A percentile compares a stretch with the other conserved stretches of the same genome.
These are phyloP conservation scores for Diarsia mendica DNA, from an alignment of 2,888 invertebrate species.

Conservation along the genomic window DNA sequence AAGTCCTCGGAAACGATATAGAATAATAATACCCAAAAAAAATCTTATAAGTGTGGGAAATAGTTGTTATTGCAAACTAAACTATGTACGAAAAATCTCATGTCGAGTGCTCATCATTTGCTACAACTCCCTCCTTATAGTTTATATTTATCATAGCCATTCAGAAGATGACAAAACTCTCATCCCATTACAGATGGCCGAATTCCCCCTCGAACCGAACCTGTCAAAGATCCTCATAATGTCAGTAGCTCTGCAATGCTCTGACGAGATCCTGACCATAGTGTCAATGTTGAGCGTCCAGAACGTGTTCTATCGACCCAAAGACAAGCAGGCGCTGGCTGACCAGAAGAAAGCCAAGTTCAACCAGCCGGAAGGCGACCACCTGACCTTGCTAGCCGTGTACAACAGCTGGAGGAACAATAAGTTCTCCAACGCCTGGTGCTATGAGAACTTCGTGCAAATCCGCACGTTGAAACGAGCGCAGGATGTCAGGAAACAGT, in stretches of 20 bases:
- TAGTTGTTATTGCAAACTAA: too few species aligned
- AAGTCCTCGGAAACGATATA: too few species aligned
- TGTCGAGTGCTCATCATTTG: not conserved
- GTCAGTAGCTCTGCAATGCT: slow-evolving; percentile 99
- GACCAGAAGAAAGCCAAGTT: slow-evolving; percentile 99
- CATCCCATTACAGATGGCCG: slow-evolving; percentile 95
- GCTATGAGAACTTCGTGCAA: slow-evolving; percentile 99
- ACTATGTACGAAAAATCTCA: too few species aligned
- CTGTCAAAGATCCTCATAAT: slow-evolving; percentile 99
- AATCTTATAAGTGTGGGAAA: too few species aligned
- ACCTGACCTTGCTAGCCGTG: slow-evolving; percentile 98
- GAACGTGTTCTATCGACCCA: slow-evolving; percentile 97
- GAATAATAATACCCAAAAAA: too few species aligned
- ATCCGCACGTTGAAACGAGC: slow-evolving; percentile 98
- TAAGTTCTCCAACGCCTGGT: slow-evolving; percentile 99
- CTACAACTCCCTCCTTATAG: not conserved
- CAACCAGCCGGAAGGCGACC: slow-evolving; percentile 99
- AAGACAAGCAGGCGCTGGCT: slow-evolving; percentile 98
- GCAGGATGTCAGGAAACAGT: slow-evolving; percentile 99
- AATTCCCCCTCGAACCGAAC: slow-evolving; percentile 99
- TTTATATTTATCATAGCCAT: not conserved
- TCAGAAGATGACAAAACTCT: not conserved
- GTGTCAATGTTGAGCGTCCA: slow-evolving; percentile 99
- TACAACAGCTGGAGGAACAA: slow-evolving; percentile 99
- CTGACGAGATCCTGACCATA: slow-evolving; percentile 99